Base-by-base conservation (phyloP, 2,113 vertebrate species). In the Cyanoderma ruficeps region DNA sequence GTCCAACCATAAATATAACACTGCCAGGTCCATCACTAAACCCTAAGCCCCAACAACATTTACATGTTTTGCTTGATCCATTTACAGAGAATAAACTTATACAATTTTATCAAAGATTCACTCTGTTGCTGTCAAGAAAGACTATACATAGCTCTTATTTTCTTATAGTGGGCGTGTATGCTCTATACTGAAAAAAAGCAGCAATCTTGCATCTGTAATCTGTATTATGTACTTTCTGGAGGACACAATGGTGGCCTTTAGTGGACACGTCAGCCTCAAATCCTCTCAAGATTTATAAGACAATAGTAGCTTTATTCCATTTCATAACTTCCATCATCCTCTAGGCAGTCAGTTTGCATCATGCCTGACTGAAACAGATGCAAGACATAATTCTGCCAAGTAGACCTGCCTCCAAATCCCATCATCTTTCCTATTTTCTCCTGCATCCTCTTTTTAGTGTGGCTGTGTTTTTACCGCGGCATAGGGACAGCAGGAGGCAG, bases 271-370 rank as follows among this genome's bases (percentile, higher is more conserved):
- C 63, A 74, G 50, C 37, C 39, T 76, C 67, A 78, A 75, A 68
- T 53, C 28, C 27, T 61, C 86, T 74, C 64, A 77, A 88, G 70
- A 94, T 70, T 21, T 30, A 4, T 15, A 8, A 33, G 31, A 93
- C 79, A 95, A 90, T 17, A 60, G 37, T 1, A 60, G 83, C 61
- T 69, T 89, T 95, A 84, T 92, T 86, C 79, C 65, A 20, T 74
- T 83, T 75, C 42, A 1, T 57, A 87, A 59, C 30, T 68, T 53
- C n/a, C 52, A 47, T 37, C 10, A 3, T 60, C n/a, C 64, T 74
- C n/a, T 20, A 49, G 17, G 39, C 82, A 67, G 31, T 8, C 28
- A 22, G 18, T 17, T 64, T 15, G 63, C 27, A 59, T 44, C 49
- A 27, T 1, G 52, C 37, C 67, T 27, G 31, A 61, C 25, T 41